Evolutionary conservation across 2,888 invertebrate genomes (phyloP), one percentile per base, ranked within the genome.

Genomic region (Dorcus hopei): DNA sequence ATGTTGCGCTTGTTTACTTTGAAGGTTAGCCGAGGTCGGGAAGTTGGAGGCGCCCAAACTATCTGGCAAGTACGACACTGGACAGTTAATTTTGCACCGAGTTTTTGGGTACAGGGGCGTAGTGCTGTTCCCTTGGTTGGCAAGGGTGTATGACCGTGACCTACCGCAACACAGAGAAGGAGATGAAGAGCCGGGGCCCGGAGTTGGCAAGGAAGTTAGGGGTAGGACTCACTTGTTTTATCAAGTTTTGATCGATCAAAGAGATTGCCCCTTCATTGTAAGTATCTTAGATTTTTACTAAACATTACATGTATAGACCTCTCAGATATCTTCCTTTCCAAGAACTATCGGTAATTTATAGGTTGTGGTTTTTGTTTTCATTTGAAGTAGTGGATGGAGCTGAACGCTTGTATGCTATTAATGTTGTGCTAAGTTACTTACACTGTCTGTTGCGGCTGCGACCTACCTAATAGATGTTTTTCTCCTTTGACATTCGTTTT

Each of bases 61-160:
- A 56, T 85, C 90, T 65, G 93, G 93, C 45, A 93, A 95, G 81
- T 97, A 97, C 81, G 93, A 95, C 72, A 95, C 97, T 3, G 97
- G 97, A 8, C 97, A 97, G 80, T 81, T 97, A 61, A 97, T 99
- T 78, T 82, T 99, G 53, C 99, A 99, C 76, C 87, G 93, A 72
- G 91, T 98, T 14, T 99, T 99, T 79, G 97, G 97, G 11, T 99
- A 99, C 77, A 85, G 98, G 68, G 98, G 98, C 3, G 95, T 99
- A 9, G 89, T 98, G 58, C 82, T 99, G 52, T 98, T 98, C 77
- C 97, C 98, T 1, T 98, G 98, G 97, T 81, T 94, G 61, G 97
- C 97, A 7, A 85, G 93, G 73, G 95, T 97, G 1, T 97, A 95
- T 73, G 97, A 98, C 74, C 84, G 97, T 71, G 96, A 97, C 82